Percentiles rank a stretch among this genome's conserved stretches.
phyloP scores from a whole-genome alignment of 2,113 vertebrate genomes.

The Tetrax tetrax region DNA sequence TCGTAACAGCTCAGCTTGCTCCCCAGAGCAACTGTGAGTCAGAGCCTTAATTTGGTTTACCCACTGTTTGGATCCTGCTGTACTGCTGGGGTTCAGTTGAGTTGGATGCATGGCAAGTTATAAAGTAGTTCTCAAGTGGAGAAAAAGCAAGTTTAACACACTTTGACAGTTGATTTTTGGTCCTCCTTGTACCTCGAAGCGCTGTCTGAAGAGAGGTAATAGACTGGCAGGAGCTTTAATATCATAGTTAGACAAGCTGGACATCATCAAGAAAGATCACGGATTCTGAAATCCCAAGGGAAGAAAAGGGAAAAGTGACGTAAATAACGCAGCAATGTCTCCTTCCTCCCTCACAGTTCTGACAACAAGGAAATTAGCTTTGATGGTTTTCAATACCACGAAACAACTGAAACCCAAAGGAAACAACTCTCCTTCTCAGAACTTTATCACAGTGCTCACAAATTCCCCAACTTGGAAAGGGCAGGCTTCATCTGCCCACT shows the following conservation, averaged over 20 bases:
- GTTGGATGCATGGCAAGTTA: neutral
- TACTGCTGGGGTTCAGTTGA: neutral
- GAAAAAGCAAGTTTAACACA: neutral
- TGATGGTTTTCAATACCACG: conserved; percentile 2
- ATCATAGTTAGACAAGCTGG: neutral
- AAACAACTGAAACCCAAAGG: neutral
- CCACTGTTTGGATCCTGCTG: neutral
- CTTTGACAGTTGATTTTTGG: neutral
- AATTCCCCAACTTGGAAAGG: neutral
- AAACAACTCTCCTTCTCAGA: neutral
- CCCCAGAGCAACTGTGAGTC: neutral
- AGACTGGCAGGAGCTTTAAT: neutral
- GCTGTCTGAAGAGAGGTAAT: neutral
- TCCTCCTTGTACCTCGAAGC: neutral
- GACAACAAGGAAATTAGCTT: neutral
- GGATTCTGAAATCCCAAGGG: neutral
- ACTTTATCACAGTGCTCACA: neutral
- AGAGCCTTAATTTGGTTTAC: neutral
- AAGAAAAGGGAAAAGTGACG: neutral
- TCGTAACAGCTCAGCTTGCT: neutral
- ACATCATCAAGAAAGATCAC: neutral
- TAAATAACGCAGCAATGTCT: neutral
- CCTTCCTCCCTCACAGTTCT: neutral
- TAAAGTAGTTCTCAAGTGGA: neutral
- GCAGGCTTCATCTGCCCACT: neutral